Evolutionary conservation across 2,113 vertebrate genomes (phyloP), one percentile per base, ranked within the genome.

Genomic region (Misgurnus mizolepis): DNA sequence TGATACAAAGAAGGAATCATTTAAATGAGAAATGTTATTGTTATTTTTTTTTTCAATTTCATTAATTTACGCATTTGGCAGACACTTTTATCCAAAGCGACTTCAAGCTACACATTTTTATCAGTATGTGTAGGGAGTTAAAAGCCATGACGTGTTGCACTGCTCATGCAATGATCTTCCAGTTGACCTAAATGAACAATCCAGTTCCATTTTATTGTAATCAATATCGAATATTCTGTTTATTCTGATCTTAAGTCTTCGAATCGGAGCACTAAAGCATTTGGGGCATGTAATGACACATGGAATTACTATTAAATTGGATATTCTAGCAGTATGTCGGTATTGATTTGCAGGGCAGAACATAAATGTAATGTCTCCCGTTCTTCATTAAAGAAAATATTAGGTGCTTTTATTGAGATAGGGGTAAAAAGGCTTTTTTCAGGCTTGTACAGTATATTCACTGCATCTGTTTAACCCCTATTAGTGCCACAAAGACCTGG

Each of bases 401-500:
- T 69, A 49, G 66, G 65, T 17, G 7, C 58, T n/a, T 4, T 7
- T 71, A 53, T 55, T 27, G 45, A 67, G 47, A 80, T 27, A 73
- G 6, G 12, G 56, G 72, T 12, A 55, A 47, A 78, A 67, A 78
- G 65, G 70, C 79, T 83, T 43, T 85, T 34, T 83, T 79, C 67
- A 85, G 86, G 87, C 82, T 69, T 85, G 55, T 22, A 22, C 22
- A 22, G 22, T 60, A 68, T 45, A 72, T 78, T 61, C 53, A 73
- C 69, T 49, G 79, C 50, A 80, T 67, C 83, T 84, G 72, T 86
- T 89, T 85, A 86, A 89, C 87, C 67, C 43, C 70, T 78, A 86
- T 89, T 88, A 86, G 71, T 86, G 81, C 81, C 77, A 88, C 83
- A 81, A 76, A 80, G 79, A 82, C 27, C 69, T 5, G 58, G 78